Percentiles rank a stretch among this genome's conserved stretches.
phyloP scores from a whole-genome alignment of 2,888 invertebrate species.

The Cyrtodaria siliqua region DNA sequence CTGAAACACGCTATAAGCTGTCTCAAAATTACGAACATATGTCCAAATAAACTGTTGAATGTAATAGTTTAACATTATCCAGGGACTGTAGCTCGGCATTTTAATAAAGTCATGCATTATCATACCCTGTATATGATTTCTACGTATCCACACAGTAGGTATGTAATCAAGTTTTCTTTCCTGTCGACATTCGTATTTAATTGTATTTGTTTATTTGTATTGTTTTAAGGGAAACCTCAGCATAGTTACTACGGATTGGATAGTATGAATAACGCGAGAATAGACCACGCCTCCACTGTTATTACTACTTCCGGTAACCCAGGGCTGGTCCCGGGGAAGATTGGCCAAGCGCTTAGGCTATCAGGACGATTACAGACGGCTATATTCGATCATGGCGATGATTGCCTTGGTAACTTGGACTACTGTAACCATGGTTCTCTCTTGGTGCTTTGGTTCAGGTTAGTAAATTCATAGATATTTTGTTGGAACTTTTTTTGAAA shows the following conservation, averaged over 20 bases:
- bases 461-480: too few relatives aligned
- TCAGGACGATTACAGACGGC: conserved; percentile 70
- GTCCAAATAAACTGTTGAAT: too few relatives aligned
- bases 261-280: conserved; percentile 63
- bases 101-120: too few relatives aligned
- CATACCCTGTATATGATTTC: too few relatives aligned
- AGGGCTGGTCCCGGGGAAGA: conserved; percentile 71
- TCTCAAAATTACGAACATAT: too few relatives aligned
- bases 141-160: too few relatives aligned
- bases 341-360: conserved; percentile 72
- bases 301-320: conserved; percentile 72
- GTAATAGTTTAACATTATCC: too few relatives aligned
- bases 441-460: conserved; percentile 77
- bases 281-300: conserved; percentile 64
- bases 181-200: too few relatives aligned
- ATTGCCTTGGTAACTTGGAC: conserved; percentile 80
- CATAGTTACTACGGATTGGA: conserved; percentile 78
- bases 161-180: too few relatives aligned
- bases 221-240: conserved; percentile 76
- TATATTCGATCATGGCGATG: conserved; percentile 71
- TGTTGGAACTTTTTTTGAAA: too few relatives aligned
- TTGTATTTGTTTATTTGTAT: conserved; percentile 2
- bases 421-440: conserved; percentile 75
- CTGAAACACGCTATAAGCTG: too few relatives aligned
- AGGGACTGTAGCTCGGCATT: too few relatives aligned